Conservation (phyloP, 2,797 vertebrate genomes). For the Sus cebifrons region DNA sequence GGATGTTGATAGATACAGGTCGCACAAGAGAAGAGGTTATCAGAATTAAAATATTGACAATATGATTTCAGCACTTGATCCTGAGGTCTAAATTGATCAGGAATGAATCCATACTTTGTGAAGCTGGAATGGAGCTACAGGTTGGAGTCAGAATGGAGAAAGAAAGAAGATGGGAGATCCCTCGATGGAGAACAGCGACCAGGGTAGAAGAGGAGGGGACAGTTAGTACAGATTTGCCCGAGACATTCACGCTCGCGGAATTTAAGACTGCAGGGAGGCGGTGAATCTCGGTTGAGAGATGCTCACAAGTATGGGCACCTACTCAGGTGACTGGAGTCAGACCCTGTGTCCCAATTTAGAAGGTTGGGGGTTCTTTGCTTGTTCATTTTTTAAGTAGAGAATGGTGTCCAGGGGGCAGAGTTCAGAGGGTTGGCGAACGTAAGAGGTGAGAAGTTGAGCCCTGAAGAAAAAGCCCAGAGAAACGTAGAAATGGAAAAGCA, state of each 20-base stretch:
- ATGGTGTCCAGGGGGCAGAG: neutral
- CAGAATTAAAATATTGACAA: neutral
- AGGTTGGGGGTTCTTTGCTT: neutral
- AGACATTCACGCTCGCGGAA: rapidly evolving
- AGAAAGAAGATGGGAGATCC: rapidly evolving
- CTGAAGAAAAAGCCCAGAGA: neutral
- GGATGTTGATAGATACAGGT: neutral
- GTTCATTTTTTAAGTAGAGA: neutral
- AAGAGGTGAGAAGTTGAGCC: neutral
- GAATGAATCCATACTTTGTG: neutral
- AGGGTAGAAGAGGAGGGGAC: rapidly evolving
- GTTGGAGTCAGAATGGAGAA: neutral
- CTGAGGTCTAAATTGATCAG: neutral
- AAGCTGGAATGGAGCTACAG: neutral
- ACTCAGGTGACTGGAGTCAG: neutral
- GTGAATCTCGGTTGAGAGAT: neutral
- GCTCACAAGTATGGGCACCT: too few relatives aligned
- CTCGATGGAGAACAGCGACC: rapidly evolving
- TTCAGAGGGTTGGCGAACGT: neutral
- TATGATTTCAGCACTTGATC: neutral
- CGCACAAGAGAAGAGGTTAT: too few relatives aligned
- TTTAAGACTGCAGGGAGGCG: neutral
- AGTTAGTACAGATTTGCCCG: rapidly evolving
- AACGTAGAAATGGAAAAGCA: neutral
- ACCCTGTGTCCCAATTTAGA: neutral